phyloP scores from a whole-genome alignment of 2,888 invertebrate genomes.

The Lottia scabra region DNA sequence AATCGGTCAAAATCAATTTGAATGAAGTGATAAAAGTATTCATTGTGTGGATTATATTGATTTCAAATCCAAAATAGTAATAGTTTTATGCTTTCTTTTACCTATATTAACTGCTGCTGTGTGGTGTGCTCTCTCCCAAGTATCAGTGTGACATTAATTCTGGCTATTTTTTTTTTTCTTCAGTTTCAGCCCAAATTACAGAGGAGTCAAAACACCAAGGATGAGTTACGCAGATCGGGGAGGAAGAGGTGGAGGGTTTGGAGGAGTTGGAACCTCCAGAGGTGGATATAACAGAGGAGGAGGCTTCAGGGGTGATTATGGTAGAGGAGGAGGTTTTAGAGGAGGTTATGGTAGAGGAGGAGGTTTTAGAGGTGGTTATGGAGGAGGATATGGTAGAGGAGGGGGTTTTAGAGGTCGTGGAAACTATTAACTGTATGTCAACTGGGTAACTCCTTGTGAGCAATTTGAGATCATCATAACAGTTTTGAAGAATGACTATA shows the following conservation, averaged over 20 bases:
- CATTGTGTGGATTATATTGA: no score
- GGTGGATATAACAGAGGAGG: conserved; percentile 53
- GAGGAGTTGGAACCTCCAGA: conserved; percentile 17
- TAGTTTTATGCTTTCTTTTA: no score
- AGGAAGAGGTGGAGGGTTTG: conserved; percentile 12
- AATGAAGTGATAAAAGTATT: no score
- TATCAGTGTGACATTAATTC: neutral
- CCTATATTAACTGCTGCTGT: no score
- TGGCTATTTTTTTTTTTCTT: neutral
- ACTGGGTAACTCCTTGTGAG: no score
- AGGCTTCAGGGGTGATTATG: conserved; percentile 16
- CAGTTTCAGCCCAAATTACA: conserved; percentile 28
- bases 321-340: neutral
- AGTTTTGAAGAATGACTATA: no score
- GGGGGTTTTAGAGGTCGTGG: neutral
- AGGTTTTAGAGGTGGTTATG: neutral
- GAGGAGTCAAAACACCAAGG: conserved; percentile 30
- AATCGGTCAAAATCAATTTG: no score
- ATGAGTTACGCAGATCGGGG: conserved; percentile 34
- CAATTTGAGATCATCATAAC: neutral
- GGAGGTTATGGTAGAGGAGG: neutral
- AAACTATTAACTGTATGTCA: neutral
- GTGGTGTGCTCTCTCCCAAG: no score
- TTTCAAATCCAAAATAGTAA: no score
- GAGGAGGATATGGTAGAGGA: neutral